phyloP scores from a whole-genome alignment of 2,797 vertebrate species.

The Somateria mollissima region DNA sequence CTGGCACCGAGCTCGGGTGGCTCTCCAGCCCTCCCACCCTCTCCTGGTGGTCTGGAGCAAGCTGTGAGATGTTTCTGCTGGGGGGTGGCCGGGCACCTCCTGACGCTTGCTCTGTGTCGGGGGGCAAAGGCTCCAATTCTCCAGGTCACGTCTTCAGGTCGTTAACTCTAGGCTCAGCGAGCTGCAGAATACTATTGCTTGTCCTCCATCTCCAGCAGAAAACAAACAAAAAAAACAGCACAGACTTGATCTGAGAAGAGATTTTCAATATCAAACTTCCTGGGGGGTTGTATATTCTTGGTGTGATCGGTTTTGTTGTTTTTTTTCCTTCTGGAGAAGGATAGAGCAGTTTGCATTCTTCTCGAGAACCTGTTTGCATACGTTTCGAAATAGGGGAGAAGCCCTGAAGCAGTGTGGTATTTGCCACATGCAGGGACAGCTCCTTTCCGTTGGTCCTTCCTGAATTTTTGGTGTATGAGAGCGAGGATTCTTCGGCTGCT shows the following conservation, averaged over 20 bases:
- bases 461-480: neutral
- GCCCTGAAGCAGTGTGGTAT: neutral
- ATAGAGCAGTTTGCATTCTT: neutral
- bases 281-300: fast-evolving
- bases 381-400: neutral
- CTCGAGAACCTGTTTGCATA: neutral
- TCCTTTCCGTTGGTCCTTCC: neutral
- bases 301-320: neutral
- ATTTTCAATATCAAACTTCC: fast-evolving
- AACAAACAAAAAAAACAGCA: neutral
- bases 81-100: neutral
- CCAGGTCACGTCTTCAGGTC: fast-evolving
- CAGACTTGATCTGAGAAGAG: fast-evolving
- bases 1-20: fast-evolving
- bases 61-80: neutral
- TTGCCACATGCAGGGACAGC: conserved; percentile 11
- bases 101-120: fast-evolving
- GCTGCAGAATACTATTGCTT: neutral
- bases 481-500: neutral
- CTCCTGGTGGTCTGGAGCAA: neutral
- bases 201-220: neutral
- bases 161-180: too few relatives aligned
- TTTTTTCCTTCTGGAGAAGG: neutral
- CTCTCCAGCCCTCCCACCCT: neutral
- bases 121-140: neutral